Base-by-base conservation (phyloP, 2,797 vertebrate species). In the Pelobates cultripes region DNA sequence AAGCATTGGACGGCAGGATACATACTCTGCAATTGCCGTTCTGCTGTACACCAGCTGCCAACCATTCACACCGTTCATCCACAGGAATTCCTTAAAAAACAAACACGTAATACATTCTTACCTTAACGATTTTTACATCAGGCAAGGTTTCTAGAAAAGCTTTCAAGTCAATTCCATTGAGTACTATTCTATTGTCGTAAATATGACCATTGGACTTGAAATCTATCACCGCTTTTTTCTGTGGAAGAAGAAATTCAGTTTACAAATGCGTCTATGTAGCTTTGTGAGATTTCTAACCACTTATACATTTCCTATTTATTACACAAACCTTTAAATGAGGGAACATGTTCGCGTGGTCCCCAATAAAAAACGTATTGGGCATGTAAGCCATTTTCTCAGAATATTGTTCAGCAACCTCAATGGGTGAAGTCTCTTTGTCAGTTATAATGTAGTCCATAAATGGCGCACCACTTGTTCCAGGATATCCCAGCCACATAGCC, bases 151-250 rank as follows among this genome's bases (percentile, higher is more conserved):
- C 98, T 85, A 99, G 93, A 88, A 98, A 99, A 74, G 97, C 97
- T 91, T 99, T 99, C 88, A 99, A 91, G 86, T 99, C 98, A 67
- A 99, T 99, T 68, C 98, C 97, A 78, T 99, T 99, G 43, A 99
- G 93, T 88, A 99, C 97, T 75, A 99, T 99, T 85, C 97, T 95
- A 90, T 99, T 99, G 91, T 99, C 98, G 82, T 99, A 99, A 91
- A 99, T 99, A 87, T 99, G 98, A 47, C 98, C 98, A 72, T 99
- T 99, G 14, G 98, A 99, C 86, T 99, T 99, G 91, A 99, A 99
- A 91, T 99, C 97, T 83, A 99, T 99, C 77, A 99, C 98, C 28
- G 98, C 97, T 90, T 99, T 99, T 96, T 99, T 99, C 98, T 99
- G 91, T 83, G 3, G 3, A 44, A 14, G 28, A 28, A 6, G 15